Conservation (phyloP, 35 echinoderm and acorn worm species). For the Lytechinus pictus region DNA sequence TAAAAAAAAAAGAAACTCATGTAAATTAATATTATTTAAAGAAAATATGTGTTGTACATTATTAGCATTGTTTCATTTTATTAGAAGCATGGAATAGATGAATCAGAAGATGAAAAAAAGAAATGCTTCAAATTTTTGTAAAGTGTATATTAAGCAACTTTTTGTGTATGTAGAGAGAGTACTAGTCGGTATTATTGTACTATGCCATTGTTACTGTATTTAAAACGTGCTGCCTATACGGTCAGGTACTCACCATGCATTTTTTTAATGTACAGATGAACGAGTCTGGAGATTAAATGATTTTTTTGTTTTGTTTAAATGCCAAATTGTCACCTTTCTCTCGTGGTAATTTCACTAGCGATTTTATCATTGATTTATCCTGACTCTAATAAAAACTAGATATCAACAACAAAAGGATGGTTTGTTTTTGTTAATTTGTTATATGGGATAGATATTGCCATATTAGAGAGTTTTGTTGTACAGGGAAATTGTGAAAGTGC, state of each 20-base stretch:
- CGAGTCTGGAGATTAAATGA: neutral
- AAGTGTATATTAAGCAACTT: conserved; percentile 30
- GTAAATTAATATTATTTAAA: conserved; percentile 14
- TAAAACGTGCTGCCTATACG: neutral
- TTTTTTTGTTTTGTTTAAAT: neutral
- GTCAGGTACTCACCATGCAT: conserved; percentile 23
- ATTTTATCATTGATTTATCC: conserved; percentile 20
- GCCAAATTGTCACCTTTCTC: conserved; percentile 36
- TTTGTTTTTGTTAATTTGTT: neutral
- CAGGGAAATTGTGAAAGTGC: too few species aligned
- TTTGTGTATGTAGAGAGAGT: conserved; percentile 39
- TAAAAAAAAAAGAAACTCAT: neutral
- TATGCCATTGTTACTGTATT: neutral
- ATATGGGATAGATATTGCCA: too few species aligned
- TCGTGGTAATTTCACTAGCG: conserved; percentile 17
- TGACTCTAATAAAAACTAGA: conserved; percentile 14
- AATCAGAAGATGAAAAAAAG: neutral
- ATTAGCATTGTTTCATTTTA: neutral
- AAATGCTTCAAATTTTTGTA: conserved; percentile 22
- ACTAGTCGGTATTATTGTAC: conserved; percentile 13
- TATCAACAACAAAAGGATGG: neutral
- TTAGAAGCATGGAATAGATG: neutral
- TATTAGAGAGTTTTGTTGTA: too few species aligned
- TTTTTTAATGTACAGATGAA: conserved; percentile 26
- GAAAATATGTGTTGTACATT: conserved; percentile 5